phyloP scores from a whole-genome alignment of 1,140 invertebrate genomes.

The Laupala kohalensis region DNA sequence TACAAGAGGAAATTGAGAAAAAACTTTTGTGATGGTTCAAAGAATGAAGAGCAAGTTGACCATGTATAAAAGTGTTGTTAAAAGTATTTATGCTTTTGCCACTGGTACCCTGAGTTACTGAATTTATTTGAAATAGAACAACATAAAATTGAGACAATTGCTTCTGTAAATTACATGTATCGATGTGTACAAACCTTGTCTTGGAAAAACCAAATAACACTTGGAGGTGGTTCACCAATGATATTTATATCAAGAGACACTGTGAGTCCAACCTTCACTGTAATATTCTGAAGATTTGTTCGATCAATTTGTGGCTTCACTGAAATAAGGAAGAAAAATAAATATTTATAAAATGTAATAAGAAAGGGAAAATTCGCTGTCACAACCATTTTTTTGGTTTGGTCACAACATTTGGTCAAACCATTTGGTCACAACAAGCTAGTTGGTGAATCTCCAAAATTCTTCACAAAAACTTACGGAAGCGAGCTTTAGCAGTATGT shows the following conservation, averaged over 20 bases:
- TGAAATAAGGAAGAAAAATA: conserved; percentile 40
- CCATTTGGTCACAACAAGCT: not conserved
- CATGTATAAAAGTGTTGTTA: no score
- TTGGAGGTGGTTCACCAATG: conserved; percentile 86
- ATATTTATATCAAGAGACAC: conserved; percentile 84
- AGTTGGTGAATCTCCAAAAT: no score
- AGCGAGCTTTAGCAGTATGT: conserved; percentile 88
- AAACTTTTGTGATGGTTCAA: no score
- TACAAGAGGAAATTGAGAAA: no score
- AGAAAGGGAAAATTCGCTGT: not conserved
- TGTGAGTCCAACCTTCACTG: conserved; percentile 82
- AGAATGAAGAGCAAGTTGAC: no score
- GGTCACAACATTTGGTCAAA: not conserved
- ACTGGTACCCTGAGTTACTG: no score
- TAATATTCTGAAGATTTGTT: conserved; percentile 69
- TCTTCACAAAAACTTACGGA: conserved; percentile 46
- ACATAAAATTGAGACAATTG: no score
- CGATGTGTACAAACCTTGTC: no score
- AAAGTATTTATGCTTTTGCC: no score
- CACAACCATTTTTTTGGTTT: not conserved
- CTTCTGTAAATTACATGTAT: no score
- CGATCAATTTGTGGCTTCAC: conserved; percentile 88
- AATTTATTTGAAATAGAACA: no score
- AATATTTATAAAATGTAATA: conserved; percentile 3
- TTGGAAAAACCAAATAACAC: conserved; percentile 77